These are phyloP conservation scores for Petrocephalus schoutedeni DNA, from an alignment of 2,797 vertebrate genomes.

Conservation along the genomic window DNA sequence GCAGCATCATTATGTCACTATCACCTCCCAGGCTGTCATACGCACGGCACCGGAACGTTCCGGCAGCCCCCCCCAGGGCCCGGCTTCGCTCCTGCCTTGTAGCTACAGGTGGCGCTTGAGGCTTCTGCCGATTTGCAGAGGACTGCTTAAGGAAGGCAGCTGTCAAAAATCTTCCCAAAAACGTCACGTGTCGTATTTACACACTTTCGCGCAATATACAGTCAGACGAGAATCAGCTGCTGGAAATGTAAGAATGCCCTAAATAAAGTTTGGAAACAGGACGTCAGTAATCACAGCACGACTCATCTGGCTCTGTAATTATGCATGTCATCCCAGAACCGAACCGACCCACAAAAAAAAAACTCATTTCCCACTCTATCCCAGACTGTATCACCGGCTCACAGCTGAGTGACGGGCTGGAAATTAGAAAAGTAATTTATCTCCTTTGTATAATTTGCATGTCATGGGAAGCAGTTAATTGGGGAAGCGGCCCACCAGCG, in stretches of 20 bases:
- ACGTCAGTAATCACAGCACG: background rate
- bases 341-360: background rate
- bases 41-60: background rate
- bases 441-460: constrained; percentile 53
- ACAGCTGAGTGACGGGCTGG: constrained; percentile 26
- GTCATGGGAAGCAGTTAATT: constrained; percentile 59
- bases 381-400: background rate
- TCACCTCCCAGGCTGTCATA: background rate
- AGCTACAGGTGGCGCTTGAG: background rate
- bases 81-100: background rate
- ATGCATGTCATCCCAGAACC: background rate
- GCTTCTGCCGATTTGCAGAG: background rate
- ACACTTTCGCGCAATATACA: background rate
- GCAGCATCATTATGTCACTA: background rate
- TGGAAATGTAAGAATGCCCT: background rate
- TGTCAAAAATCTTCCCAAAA: background rate
- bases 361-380: background rate
- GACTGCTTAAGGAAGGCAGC: background rate
- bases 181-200: background rate
- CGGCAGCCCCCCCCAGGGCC: background rate
- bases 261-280: constrained; percentile 3
- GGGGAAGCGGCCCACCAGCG: constrained; percentile 26
- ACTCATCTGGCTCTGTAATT: background rate
- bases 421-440: constrained; percentile 55
- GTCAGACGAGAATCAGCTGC: background rate